Evolutionary conservation across 2,113 vertebrate species (phyloP), one percentile per base, ranked within the genome.

Genomic region (Percopsis transmontana): DNA sequence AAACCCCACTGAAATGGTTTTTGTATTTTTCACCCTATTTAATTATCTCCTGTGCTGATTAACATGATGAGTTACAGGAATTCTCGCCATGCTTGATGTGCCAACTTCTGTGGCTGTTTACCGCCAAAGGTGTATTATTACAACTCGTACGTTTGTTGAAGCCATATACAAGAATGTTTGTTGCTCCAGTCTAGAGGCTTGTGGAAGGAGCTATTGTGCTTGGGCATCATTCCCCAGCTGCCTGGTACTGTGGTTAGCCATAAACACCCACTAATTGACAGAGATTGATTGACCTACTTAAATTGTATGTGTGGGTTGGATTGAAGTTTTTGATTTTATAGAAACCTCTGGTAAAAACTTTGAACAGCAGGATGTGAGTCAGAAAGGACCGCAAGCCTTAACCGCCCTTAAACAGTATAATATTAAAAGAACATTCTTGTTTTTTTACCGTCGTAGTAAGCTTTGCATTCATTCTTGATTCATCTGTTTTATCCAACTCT

Each of bases 201-300:
- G 68, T 62, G 71, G 53, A 21, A 8, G 58, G 33, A 15, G 44
- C 45, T 68, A n/a, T 39, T 18, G 50, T 80, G 66, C 65, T 73
- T 59, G 9, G 58, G 51, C 33, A 48, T 63, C 61, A 13, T 52
- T 14, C 72, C 27, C 71, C 81, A 86, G 80, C 75, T 85, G 86
- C 62, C 68, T 12, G 55, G 68, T 74, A 10, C 20, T 21, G 41
- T 18, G 73, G 57, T 66, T 70, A 73, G 76, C 70, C 72, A 39
- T 20, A 19, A 67, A 44, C 24, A 33, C 67, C 75, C 74, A 79
- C 59, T 89, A 89, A 87, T 86, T 79, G 83, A 57, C 65, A 15
- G 47, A 84, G 85, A 88, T 87, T 87, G 80, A 89, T 84, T 86
- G 77, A 85, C 71, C 74, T 59, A 16, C 70, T 73, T 75, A 53